A percentile compares a stretch with the other conserved stretches of the same genome.
Conservation (phyloP, 2,797 vertebrate species). For the Okamejei kenojei region DNA sequence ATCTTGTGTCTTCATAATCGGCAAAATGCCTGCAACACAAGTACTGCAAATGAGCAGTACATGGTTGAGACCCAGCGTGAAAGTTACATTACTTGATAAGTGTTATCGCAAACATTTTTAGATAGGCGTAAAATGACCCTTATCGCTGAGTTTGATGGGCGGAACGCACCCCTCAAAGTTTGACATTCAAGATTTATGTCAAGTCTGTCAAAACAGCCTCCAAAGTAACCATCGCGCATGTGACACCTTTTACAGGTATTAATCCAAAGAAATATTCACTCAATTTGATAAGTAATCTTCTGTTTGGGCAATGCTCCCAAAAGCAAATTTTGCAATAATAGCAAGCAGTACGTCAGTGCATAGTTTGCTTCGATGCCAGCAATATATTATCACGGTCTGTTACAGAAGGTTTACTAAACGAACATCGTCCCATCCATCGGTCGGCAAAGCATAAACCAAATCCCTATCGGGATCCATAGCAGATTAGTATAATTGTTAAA, state of each 20-base stretch:
- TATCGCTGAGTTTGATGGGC: not conserved
- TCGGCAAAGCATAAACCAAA: not conserved
- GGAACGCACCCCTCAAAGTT: not conserved
- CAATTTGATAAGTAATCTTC: not conserved
- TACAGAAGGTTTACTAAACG: not conserved
- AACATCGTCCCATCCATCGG: not conserved
- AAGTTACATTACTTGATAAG: conserved; percentile 22
- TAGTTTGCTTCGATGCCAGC: not conserved
- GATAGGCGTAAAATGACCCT: not conserved
- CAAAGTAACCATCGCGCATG: not conserved
- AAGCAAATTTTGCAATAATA: not conserved
- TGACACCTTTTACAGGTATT: not conserved
- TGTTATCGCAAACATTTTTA: conserved; percentile 17
- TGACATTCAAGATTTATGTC: not conserved
- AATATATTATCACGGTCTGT: not conserved
- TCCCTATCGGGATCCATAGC: not conserved
- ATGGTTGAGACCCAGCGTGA: not conserved
- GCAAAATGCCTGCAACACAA: conserved; percentile 1
- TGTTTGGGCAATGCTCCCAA: not conserved
- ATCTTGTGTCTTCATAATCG: conserved; percentile 1
- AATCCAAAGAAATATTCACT: not conserved
- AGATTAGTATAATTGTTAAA: not conserved
- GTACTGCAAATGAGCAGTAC: conserved; percentile 1
- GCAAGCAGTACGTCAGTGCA: not conserved
- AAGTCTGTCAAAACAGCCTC: not conserved